A percentile compares a stretch with the other conserved stretches of the same genome.
These are phyloP conservation scores for Lampropteryx suffumata DNA, from an alignment of 2,888 invertebrate species.

Conservation along the genomic window DNA sequence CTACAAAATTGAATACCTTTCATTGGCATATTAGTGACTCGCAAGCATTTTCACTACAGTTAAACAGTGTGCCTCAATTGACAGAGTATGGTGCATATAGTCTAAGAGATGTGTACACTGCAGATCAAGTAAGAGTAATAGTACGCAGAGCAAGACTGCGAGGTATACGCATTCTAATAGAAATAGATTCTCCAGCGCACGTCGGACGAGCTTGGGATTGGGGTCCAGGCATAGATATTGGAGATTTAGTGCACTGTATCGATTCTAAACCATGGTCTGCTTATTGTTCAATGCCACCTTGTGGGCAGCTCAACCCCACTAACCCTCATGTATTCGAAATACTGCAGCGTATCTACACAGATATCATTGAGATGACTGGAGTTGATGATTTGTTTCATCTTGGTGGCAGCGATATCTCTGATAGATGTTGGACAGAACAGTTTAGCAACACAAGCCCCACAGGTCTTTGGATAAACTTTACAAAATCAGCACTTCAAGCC, in stretches of 20 bases:
- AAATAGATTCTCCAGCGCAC: slow-evolving; percentile 94
- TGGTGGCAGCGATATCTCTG: slow-evolving; percentile 89
- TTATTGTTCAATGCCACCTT: slow-evolving; percentile 91
- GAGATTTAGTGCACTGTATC: slow-evolving; percentile 88
- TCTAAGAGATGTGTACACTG: slow-evolving; percentile 87
- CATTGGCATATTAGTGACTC: slow-evolving; percentile 96
- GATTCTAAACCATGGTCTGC: slow-evolving; percentile 87
- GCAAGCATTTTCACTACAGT: slow-evolving; percentile 93
- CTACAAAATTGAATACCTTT: slow-evolving; percentile 94
- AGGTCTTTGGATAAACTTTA: slow-evolving; percentile 88
- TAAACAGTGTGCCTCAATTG: slow-evolving; percentile 88
- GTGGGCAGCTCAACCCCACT: slow-evolving; percentile 90
- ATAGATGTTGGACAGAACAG: slow-evolving; percentile 87
- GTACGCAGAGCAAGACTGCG: slow-evolving; percentile 89
- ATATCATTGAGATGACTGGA: slow-evolving; percentile 88
- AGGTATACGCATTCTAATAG: slow-evolving; percentile 92
- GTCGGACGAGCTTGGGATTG: slow-evolving; percentile 92
- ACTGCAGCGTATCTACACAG: slow-evolving; percentile 87
- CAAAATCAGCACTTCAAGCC: slow-evolving; percentile 81
- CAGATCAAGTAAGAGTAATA: slow-evolving; percentile 86
- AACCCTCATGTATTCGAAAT: slow-evolving; percentile 87
- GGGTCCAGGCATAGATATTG: slow-evolving; percentile 85
- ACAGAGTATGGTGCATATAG: slow-evolving; percentile 91
- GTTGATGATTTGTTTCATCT: slow-evolving; percentile 90
- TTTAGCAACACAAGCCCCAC: slow-evolving; percentile 85